Base-by-base conservation (phyloP, 1,140 invertebrate species). In the Chionoecetes opilio region DNA sequence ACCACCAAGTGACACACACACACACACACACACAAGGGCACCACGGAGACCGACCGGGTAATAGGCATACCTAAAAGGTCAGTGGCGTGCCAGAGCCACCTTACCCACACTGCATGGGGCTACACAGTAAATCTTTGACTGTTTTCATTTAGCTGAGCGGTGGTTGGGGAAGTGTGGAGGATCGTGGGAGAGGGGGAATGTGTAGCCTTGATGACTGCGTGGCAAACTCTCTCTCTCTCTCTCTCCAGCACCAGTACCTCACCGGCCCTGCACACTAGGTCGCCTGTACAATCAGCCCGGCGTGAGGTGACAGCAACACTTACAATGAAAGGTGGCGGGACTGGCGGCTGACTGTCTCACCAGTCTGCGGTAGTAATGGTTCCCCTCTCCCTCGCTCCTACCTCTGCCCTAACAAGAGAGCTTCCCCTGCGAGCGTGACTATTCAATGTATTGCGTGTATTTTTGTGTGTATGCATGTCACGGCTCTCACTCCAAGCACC, bases 171-270 rank as follows among this genome's bases (percentile, higher is more conserved):
- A 75, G 63, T 6, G n/a, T 8, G 85, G 32, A 86, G 29, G 85
- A 32, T 26, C 11, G 85, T 17, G 35, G 21, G 85, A 26, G 31
- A 38, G 85, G 85, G 85, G 32, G 32, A 17, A 34, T 3, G 35
- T 86, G 85, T 86, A 35, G 21, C 32, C 32, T 86, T 86, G 85
- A 9, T 17, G 85, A 35, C 17, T 35, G 32, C 37, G 3, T 63
- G 41, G 63, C 89, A 53, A 41, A 63, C 88, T 6, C 88, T 90
- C 87, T 89, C 87, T 89, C 87, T 89, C 35, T 89, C 88, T 90
- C 89, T 46, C 38, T 46, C 9, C 35, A 88, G 86, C 34, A 37
- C 2, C 86, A 37, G 3, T 21, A 88, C 3, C 86, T 29, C 34
- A 6, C 35, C 34, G 37, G 41, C 35, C 35, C 35, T 46, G 21